Evolutionary conservation across 2,888 invertebrate species (phyloP).

Genomic region (Pandemis cinnamomeana): DNA sequence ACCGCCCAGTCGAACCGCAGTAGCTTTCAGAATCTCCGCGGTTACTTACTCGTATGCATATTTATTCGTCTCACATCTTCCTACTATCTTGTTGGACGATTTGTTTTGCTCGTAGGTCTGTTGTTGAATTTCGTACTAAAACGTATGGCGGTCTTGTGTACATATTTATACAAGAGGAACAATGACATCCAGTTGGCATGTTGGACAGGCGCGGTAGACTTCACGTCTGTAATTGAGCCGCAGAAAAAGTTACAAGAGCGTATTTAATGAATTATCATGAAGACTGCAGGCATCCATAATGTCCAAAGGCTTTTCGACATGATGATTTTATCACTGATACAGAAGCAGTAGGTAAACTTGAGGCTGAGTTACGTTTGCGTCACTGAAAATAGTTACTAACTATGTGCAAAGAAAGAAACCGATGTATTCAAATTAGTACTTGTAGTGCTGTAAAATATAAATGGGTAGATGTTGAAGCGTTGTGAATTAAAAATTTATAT

Average conservation of each 20-base stretch:
- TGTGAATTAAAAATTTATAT: background rate
- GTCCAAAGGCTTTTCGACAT: no score
- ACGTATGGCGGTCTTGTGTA: background rate
- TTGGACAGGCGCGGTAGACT: background rate
- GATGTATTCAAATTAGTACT: no score
- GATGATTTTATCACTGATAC: no score
- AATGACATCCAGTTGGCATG: background rate
- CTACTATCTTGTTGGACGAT: constrained; percentile 34
- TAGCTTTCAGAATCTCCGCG: constrained; percentile 30
- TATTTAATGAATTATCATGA: no score
- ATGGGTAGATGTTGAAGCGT: background rate
- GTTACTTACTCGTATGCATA: constrained; percentile 34
- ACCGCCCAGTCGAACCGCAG: constrained; percentile 62
- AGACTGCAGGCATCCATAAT: no score
- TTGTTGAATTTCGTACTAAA: background rate
- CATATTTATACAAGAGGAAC: background rate
- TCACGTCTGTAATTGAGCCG: no score
- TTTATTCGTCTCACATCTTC: constrained; percentile 38
- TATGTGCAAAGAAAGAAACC: no score
- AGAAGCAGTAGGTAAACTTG: no score
- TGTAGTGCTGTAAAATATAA: no score
- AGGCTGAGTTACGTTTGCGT: no score
- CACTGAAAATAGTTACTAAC: no score
- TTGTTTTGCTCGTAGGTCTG: constrained; percentile 26
- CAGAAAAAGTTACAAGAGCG: no score